Evolutionary conservation across 1,140 invertebrate species (phyloP).

Genomic region (Sarcophaga bullata): DNA sequence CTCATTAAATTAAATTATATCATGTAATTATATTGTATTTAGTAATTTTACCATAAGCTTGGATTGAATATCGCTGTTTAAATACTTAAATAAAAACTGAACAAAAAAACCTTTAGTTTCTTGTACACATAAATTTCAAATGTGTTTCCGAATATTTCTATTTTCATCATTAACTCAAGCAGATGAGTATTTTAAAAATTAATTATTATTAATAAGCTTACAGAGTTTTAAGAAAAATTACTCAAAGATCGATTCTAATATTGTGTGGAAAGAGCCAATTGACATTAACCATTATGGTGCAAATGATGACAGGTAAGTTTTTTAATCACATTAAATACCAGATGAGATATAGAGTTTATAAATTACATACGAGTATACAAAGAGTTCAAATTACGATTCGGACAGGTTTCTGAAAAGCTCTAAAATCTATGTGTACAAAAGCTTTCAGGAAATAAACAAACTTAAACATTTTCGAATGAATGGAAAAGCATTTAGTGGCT

Average conservation of each 20-base stretch:
- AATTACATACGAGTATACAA: background rate
- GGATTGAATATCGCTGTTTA: background rate
- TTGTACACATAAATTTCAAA: slow-evolving; percentile 27
- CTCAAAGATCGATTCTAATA: too few species aligned
- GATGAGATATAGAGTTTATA: background rate
- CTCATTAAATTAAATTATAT: too few species aligned
- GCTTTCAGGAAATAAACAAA: slow-evolving; percentile 8
- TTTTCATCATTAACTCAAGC: too few species aligned
- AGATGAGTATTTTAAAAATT: too few species aligned
- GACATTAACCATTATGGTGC: too few species aligned
- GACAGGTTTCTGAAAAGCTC: background rate
- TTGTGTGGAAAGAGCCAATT: too few species aligned
- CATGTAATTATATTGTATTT: too few species aligned
- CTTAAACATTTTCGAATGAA: background rate
- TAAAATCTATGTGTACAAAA: slow-evolving; percentile 27
- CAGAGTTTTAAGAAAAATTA: too few species aligned
- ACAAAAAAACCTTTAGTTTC: background rate
- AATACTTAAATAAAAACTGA: background rate
- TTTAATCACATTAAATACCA: too few species aligned
- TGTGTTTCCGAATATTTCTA: background rate
- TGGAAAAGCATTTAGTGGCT: background rate
- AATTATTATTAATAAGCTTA: too few species aligned
- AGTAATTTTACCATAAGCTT: background rate
- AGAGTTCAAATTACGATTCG: background rate
- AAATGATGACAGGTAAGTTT: too few species aligned